These are phyloP conservation scores for Nothobranchius furzeri DNA, from an alignment of 2,113 vertebrate species.

Conservation along the genomic window DNA sequence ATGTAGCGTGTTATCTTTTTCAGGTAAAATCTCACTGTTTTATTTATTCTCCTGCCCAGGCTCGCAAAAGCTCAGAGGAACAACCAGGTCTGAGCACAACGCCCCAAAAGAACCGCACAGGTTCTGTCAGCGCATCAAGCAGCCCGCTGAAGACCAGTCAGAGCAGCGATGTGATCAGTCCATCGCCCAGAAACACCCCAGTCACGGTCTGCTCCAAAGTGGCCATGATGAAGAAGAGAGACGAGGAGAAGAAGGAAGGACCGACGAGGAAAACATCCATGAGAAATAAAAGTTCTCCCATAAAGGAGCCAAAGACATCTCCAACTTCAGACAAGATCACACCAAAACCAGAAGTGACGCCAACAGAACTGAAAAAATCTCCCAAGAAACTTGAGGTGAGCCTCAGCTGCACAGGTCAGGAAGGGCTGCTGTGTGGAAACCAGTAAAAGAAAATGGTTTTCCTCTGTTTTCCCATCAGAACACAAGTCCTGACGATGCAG, in stretches of 20 bases:
- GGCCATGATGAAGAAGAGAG: slow-evolving; percentile 83
- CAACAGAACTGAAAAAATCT: slow-evolving; percentile 81
- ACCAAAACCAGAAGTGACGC: slow-evolving; percentile 75
- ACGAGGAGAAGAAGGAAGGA: slow-evolving; percentile 63
- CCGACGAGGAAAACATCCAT: slow-evolving; percentile 41
- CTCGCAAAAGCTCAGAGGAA: slow-evolving; percentile 77
- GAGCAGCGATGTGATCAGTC: slow-evolving; percentile 44
- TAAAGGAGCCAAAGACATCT: slow-evolving; percentile 53
- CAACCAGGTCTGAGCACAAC: slow-evolving; percentile 44
- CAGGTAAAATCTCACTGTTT: not conserved
- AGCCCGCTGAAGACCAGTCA: slow-evolving; percentile 34
- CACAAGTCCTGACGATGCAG: slow-evolving; percentile 88
- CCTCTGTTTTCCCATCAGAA: slow-evolving; percentile 23
- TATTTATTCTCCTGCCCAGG: slow-evolving; percentile 67
- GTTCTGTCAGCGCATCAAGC: slow-evolving; percentile 44
- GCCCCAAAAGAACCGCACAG: slow-evolving; percentile 62
- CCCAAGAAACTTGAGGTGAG: slow-evolving; percentile 88
- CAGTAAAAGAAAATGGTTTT: not conserved
- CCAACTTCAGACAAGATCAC: slow-evolving; percentile 42
- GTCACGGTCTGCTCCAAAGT: slow-evolving; percentile 84
- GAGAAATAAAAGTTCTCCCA: slow-evolving; percentile 72
- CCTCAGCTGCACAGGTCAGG: not conserved
- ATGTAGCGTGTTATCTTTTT: not conserved
- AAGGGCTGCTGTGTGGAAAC: no score
- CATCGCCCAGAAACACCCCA: slow-evolving; percentile 66